Evolutionary conservation across 2,888 invertebrate genomes (phyloP).

Genomic region (Trichogramma dendrolimi): DNA sequence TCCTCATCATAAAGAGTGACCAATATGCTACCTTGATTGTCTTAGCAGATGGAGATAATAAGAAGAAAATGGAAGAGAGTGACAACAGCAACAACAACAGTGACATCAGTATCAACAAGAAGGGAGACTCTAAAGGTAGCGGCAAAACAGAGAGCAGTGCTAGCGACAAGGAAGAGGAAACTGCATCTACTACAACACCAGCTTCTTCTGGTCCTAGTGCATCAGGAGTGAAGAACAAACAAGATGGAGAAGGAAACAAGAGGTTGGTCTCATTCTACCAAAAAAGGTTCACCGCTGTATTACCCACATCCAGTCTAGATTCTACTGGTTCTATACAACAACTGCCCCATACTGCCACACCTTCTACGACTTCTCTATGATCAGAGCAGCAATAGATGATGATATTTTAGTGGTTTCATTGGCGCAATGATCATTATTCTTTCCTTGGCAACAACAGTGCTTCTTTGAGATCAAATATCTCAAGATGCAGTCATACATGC

Average conservation of each 20-base stretch:
- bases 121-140: conserved; percentile 50
- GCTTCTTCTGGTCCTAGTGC: conserved; percentile 46
- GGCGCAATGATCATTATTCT: conserved; percentile 18
- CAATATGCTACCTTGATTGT: conserved; percentile 48
- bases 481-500: conserved; percentile 35
- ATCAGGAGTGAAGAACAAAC: conserved; percentile 57
- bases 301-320: conserved; percentile 20
- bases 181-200: conserved; percentile 27
- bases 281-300: conserved; percentile 33
- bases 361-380: background rate
- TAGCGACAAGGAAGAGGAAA: conserved; percentile 46
- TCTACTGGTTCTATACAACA: background rate
- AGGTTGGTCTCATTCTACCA: conserved; percentile 55
- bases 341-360: background rate
- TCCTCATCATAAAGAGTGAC: conserved; percentile 40
- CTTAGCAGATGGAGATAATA: conserved; percentile 51
- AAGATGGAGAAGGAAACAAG: conserved; percentile 56
- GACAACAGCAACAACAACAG: conserved; percentile 35
- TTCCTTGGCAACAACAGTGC: conserved; percentile 15
- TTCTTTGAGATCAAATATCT: conserved; percentile 36
- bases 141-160: conserved; percentile 46
- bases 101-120: conserved; percentile 41
- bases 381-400: conserved; percentile 30
- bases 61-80: conserved; percentile 51
- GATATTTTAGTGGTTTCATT: conserved; percentile 40